Evolutionary conservation across 2,113 vertebrate species (phyloP), one percentile per base, ranked within the genome.

Genomic region (Tamias sibiricus): DNA sequence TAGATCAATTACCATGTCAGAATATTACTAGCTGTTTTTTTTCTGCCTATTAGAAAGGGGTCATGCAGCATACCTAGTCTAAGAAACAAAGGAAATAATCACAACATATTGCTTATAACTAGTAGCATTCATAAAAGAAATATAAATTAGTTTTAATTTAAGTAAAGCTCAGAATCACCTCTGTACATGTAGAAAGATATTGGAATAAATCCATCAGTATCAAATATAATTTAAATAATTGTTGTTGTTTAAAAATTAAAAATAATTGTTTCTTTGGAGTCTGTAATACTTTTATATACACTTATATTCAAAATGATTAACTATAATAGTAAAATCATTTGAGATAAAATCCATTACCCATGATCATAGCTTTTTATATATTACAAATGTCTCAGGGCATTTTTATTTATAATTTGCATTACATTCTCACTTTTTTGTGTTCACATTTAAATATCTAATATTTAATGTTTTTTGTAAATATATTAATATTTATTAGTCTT

Each of bases 1-100:
- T 4, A 97, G 92, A 96, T 97, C 97, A 97, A 49, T 98, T 98
- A 98, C 96, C 54, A 94, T 10, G 77, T 75, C 69, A 79, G 77
- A 94, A 95, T 68, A 64, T 86, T 98, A 97, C 95, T 95, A 95
- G 87, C 69, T 97, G 95, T 95, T 71, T 95, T 90, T 40, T 79
- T 82, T 76, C 94, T 90, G 95, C 68, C 86, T 16, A 96, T 81
- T 86, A 95, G 32, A 79, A 68, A 86, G 40, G 24, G 88, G 88
- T 54, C 86, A 89, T 82, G 81, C 13, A 95, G 87, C 14, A 92
- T 82, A 95, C 64, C 0, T 92, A 96, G 90, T 30, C 37, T 17
- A 88, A 87, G 82, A 66, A 59, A 95, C 20, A 37, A 91, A 97
- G 84, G 69, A 84, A 87, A 72, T 54, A 95, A 88, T 94, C 89